phyloP scores from a whole-genome alignment of 1,140 invertebrate genomes.

The Dinoponera quadriceps region DNA sequence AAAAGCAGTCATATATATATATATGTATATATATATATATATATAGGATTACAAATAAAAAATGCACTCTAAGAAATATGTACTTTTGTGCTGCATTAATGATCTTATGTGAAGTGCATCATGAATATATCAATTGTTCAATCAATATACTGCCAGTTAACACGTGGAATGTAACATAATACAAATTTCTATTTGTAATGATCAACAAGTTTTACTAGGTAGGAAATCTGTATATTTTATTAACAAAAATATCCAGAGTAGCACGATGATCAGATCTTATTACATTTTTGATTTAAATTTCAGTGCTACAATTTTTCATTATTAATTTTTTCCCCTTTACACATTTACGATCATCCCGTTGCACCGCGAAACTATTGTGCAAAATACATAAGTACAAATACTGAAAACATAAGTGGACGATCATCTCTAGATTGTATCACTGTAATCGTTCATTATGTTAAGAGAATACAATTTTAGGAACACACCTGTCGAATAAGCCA shows the following conservation, averaged over 20 bases:
- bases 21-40: too few species aligned
- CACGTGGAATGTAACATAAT: constrained; percentile 31
- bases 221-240: constrained; percentile 24
- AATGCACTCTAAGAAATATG: background rate
- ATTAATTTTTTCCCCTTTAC: background rate
- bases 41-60: constrained; percentile 5
- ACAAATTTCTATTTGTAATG: constrained; percentile 11
- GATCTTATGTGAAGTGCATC: constrained; percentile 7
- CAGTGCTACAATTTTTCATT: background rate
- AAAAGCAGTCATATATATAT: background rate
- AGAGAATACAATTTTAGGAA: constrained; percentile 6
- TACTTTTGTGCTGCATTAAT: background rate
- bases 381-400: constrained; percentile 17
- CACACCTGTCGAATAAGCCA: background rate
- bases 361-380: background rate
- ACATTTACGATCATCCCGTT: background rate
- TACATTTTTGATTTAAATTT: constrained; percentile 2
- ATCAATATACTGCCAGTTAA: constrained; percentile 8
- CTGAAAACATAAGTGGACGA: background rate
- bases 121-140: constrained; percentile 29
- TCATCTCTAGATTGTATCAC: background rate
- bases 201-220: constrained; percentile 29
- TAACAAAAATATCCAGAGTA: constrained; percentile 27
- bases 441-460: constrained; percentile 26
- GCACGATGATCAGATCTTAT: background rate